These are phyloP conservation scores for Drosophila eohydei DNA, from an alignment of 2,888 invertebrate genomes.

Conservation along the genomic window DNA sequence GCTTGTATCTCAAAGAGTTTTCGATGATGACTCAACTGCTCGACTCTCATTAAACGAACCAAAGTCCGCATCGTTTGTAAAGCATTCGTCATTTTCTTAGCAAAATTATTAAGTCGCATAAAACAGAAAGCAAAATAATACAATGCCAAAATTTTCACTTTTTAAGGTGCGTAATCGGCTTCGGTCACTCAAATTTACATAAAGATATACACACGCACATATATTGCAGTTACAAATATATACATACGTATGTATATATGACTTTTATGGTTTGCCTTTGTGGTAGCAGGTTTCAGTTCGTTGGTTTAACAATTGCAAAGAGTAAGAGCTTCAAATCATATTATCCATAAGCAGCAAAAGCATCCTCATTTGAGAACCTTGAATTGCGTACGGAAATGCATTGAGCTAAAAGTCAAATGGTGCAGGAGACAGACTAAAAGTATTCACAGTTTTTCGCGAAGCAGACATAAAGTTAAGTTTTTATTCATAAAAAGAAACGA, in stretches of 20 bases:
- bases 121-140: constrained; percentile 56
- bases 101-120: constrained; percentile 28
- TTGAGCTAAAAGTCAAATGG: not conserved
- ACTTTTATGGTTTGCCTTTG: constrained; percentile 39
- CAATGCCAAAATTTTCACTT: constrained; percentile 75
- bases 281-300: constrained; percentile 43
- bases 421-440: not conserved
- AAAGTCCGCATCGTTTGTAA: not conserved
- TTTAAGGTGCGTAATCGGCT: constrained; percentile 80
- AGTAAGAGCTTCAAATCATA: constrained; percentile 15
- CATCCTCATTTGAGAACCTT: not conserved
- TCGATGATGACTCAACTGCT: constrained; percentile 3
- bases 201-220: constrained; percentile 22
- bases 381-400: constrained; percentile 65
- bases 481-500: constrained; percentile 22
- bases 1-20: not conserved
- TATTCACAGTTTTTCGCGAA: not conserved
- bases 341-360: constrained; percentile 1
- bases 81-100: constrained; percentile 11
- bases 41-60: not conserved
- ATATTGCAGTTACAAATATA: not conserved
- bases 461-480: constrained; percentile 9
- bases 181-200: constrained; percentile 52
- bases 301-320: constrained; percentile 30
- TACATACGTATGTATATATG: constrained; percentile 16